Evolutionary conservation across 2,113 vertebrate species (phyloP).

Genomic region (Lanius ludovicianus): DNA sequence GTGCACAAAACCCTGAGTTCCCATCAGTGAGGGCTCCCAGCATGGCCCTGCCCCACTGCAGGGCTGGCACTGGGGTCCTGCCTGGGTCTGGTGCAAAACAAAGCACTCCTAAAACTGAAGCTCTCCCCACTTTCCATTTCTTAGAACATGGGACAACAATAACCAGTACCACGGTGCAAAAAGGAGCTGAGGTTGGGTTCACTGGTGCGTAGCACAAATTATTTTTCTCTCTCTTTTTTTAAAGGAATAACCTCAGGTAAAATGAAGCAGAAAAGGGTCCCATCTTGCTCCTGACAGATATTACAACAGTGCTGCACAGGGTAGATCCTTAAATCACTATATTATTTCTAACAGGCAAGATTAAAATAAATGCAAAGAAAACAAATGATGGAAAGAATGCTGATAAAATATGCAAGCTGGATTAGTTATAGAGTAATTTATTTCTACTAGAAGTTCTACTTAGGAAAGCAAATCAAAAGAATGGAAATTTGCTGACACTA

Average conservation of each 20-base stretch:
- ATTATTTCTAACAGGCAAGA: slow-evolving; percentile 35
- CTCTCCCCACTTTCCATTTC: not conserved
- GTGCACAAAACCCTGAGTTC: slow-evolving; percentile 9
- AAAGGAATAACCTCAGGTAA: not conserved
- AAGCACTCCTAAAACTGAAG: not conserved
- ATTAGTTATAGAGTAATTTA: slow-evolving; percentile 69
- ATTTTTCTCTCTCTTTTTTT: not conserved
- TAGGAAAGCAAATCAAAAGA: slow-evolving; percentile 69
- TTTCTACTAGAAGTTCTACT: slow-evolving; percentile 58
- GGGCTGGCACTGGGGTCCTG: not conserved
- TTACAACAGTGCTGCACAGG: not conserved
- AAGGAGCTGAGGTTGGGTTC: not conserved
- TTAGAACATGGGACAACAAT: not conserved
- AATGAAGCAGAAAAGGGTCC: not conserved
- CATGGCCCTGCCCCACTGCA: not conserved
- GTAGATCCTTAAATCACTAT: not conserved
- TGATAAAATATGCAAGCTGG: slow-evolving; percentile 65
- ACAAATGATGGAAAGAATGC: slow-evolving; percentile 30
- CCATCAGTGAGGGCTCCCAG: slow-evolving; percentile 2
- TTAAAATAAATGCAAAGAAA: slow-evolving; percentile 57
- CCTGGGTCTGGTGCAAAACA: not conserved
- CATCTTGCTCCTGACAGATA: not conserved
- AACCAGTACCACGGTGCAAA: not conserved
- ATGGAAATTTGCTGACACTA: slow-evolving; percentile 61
- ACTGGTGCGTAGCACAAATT: not conserved